Evolutionary conservation across 1,140 invertebrate species (phyloP).

Genomic region (Philotrypesis tridentata): DNA sequence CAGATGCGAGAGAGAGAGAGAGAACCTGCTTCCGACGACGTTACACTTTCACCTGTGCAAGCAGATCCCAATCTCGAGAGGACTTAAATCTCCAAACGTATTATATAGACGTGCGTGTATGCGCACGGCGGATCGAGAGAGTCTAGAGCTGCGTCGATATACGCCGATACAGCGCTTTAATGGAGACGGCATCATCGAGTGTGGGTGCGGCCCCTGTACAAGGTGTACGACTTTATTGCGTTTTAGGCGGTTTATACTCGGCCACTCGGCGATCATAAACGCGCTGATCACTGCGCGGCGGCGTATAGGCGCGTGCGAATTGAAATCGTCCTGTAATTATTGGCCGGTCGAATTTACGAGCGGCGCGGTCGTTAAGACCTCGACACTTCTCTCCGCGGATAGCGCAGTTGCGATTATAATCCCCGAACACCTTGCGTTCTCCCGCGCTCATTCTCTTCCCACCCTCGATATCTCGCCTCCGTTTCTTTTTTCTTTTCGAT

Average conservation of each 20-base stretch:
- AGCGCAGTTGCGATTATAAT: neutral
- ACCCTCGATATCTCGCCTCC: neutral
- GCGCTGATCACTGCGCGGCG: neutral
- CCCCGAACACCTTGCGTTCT: neutral
- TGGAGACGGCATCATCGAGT: slow-evolving; percentile 21
- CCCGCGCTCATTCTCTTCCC: neutral
- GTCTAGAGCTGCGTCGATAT: too few species aligned
- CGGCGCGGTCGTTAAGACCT: neutral
- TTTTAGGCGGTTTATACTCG: neutral
- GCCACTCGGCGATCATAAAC: neutral
- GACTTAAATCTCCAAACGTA: too few species aligned
- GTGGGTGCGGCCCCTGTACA: neutral
- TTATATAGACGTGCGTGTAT: too few species aligned
- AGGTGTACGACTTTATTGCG: neutral
- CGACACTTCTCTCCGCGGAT: neutral
- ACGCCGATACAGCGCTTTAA: slow-evolving; percentile 8
- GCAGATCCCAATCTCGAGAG: slow-evolving; percentile 25
- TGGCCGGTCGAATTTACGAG: neutral
- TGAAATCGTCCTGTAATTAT: neutral
- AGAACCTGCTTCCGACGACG: slow-evolving; percentile 28
- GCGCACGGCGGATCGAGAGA: too few species aligned
- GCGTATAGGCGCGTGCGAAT: neutral
- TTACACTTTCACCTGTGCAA: slow-evolving; percentile 38
- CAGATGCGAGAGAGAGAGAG: too few species aligned
- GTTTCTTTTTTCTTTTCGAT: too few species aligned